Percentiles rank a stretch among this genome's conserved stretches.
Conservation (phyloP, 1,140 invertebrate genomes). For the Heliconius melpomene region DNA sequence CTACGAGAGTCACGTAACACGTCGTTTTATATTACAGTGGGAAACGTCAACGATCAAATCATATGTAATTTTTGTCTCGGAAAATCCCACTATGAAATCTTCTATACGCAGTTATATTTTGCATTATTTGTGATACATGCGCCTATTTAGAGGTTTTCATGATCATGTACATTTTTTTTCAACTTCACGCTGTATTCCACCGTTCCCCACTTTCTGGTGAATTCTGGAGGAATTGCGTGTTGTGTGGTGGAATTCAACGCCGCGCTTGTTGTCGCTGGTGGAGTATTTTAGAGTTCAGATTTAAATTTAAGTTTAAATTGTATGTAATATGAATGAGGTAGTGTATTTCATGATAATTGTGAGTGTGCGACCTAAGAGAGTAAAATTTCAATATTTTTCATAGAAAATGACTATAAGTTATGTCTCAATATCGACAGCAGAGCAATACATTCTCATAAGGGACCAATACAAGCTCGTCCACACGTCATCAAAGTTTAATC, state of each 20-base stretch:
- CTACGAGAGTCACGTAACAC: slow-evolving; percentile 6
- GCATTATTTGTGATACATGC: neutral
- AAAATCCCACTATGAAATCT: neutral
- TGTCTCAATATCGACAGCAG: neutral
- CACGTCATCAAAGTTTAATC: neutral
- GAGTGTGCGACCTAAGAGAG: too few species aligned
- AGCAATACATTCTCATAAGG: neutral
- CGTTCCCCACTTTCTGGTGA: too few species aligned
- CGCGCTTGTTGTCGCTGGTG: too few species aligned
- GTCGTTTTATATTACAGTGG: slow-evolving; percentile 1
- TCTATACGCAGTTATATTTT: neutral
- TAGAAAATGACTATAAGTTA: neutral
- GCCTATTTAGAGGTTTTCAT: neutral
- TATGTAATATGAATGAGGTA: neutral
- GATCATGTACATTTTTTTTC: neutral
- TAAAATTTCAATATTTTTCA: too few species aligned
- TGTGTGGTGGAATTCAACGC: too few species aligned
- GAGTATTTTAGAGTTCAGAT: neutral
- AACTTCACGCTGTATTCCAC: too few species aligned
- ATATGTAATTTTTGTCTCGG: slow-evolving; percentile 11
- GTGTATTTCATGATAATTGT: neutral
- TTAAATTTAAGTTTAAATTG: neutral
- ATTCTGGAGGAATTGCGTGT: too few species aligned
- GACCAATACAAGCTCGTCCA: neutral
- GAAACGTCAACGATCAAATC: slow-evolving; percentile 8